phyloP scores from a whole-genome alignment of 2,888 invertebrate genomes.

The Meteorus colon region DNA sequence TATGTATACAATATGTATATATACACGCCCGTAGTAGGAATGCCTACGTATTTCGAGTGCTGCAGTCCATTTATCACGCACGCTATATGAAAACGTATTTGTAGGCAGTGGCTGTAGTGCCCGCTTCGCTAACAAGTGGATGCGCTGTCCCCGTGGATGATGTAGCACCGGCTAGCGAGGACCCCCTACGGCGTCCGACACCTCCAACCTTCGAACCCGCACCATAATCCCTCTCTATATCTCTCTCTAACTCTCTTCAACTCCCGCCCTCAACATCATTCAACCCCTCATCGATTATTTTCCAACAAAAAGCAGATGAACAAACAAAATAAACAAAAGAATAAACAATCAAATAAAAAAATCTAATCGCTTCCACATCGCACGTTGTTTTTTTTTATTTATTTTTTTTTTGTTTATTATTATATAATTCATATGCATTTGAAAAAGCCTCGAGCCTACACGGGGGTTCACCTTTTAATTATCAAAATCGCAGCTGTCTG shows the following conservation, averaged over 20 bases:
- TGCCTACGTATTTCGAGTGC: conserved; percentile 71
- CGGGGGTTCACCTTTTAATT: conserved; percentile 30
- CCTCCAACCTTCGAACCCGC: conserved; percentile 69
- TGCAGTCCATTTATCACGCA: conserved; percentile 71
- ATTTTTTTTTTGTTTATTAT: background rate
- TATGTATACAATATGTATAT: conserved; percentile 23
- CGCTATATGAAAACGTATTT: conserved; percentile 65
- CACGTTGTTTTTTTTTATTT: background rate
- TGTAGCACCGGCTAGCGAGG: conserved; percentile 69
- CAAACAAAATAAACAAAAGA: background rate
- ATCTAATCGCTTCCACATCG: background rate
- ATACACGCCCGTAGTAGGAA: conserved; percentile 68
- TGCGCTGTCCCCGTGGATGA: conserved; percentile 71
- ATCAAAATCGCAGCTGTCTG: conserved; percentile 25
- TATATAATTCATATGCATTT: background rate
- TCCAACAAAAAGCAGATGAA: background rate
- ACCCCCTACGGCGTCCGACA: conserved; percentile 71
- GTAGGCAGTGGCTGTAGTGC: conserved; percentile 66
- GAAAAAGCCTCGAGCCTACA: background rate
- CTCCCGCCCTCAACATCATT: background rate
- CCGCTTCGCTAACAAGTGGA: conserved; percentile 71
- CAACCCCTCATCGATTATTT: conserved; percentile 9
- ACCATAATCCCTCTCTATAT: conserved; percentile 47
- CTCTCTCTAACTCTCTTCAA: conserved; percentile 8
- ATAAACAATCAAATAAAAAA: background rate